Base-by-base conservation (phyloP, 2,797 vertebrate species). In the Lepilemur septentrionalis region DNA sequence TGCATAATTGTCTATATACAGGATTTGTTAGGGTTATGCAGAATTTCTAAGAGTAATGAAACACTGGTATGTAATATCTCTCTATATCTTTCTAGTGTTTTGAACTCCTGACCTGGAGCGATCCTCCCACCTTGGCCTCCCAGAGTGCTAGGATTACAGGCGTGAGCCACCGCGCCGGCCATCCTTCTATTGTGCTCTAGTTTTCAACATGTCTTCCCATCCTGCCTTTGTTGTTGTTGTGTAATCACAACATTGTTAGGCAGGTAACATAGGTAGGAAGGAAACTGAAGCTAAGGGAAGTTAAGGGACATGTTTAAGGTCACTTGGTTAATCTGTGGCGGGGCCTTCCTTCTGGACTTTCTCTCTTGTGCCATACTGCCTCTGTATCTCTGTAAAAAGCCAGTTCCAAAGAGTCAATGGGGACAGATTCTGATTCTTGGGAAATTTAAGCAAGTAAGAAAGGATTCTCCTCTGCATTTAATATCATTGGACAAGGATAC, bases 401-500 rank as follows among this genome's bases (percentile, higher is more conserved):
- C 65, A 92, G 50, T 91, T 88, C 82, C n/a, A 75, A 70, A 93
- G 95, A 93, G 67, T 85, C 96, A 83, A 2, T 67, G 48, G 94
- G 96, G 96, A 95, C 69, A 63, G 23, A 63, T 69, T 89, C 81
- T 32, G 88, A 97, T 85, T 82, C 94, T 90, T 78, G 85, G 88
- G 73, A 95, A 94, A 96, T 92, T 93, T 93, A 92, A 98, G 91
- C 81, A 94, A 69, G 85, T 72, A 92, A 93, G 57, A 95, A 95
- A 79, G 35, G 57, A 95, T 96, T 97, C 79, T 93, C 28, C 1
- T 96, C 84, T 90, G 72, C 94, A 94, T 93, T 94, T 95, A 96
- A 95, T 96, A 97, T 94, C 93, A 86, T 95, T 97, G 93, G 79
- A 93, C 91, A 96, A 97, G 94, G 92, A 88, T 94, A 92, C 96